Conservation (phyloP, 1,140 invertebrate species). For the Melanaphis sacchari region DNA sequence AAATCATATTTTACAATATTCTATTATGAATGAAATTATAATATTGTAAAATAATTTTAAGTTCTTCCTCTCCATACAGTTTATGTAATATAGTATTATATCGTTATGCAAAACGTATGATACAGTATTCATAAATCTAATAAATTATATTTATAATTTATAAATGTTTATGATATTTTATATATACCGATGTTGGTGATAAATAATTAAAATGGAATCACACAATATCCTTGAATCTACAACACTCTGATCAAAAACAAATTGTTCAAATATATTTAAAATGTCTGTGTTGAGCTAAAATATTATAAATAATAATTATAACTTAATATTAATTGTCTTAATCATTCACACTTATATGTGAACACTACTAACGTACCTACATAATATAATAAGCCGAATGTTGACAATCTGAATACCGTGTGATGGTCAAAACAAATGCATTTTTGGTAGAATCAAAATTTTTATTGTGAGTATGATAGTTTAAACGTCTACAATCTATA, state of each 20-base stretch:
- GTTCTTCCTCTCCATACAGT: neutral
- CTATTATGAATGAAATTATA: neutral
- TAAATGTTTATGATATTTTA: too few species aligned
- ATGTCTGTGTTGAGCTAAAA: neutral
- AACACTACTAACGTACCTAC: too few species aligned
- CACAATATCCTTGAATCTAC: too few species aligned
- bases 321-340: rapidly evolving
- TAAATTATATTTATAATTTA: neutral
- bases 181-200: neutral
- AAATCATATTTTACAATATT: constrained; percentile 12
- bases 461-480: neutral
- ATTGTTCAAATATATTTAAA: neutral
- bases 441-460: neutral
- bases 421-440: neutral
- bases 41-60: neutral
- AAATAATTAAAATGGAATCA: neutral
- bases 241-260: neutral
- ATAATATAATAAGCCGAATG: neutral
- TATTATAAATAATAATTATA: neutral
- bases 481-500: too few species aligned
- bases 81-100: neutral
- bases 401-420: neutral
- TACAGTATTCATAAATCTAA: neutral
- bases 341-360: neutral
- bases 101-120: neutral